phyloP scores from a whole-genome alignment of 2,113 vertebrate genomes.

The Thryonomys swinderianus region DNA sequence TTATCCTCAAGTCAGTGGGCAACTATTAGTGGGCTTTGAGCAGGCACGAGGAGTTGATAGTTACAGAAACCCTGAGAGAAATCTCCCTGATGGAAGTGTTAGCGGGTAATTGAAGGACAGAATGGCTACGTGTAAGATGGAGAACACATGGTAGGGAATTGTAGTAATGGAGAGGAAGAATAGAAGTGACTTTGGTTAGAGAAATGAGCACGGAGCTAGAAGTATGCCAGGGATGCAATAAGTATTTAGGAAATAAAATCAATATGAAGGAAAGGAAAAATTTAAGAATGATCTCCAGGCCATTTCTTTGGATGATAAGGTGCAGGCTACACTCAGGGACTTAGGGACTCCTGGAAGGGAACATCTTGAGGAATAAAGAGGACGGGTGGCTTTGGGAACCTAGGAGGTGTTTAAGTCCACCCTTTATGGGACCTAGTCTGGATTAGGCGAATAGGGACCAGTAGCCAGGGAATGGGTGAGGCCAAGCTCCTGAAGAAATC shows the following conservation, averaged over 20 bases:
- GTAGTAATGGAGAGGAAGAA: neutral
- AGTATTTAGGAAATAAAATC: neutral
- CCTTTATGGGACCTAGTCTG: no score
- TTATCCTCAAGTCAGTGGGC: neutral
- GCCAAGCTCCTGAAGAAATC: no score
- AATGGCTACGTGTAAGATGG: no score
- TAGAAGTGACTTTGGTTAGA: neutral
- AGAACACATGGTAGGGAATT: no score
- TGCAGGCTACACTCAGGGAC: fast-evolving
- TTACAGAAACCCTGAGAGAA: neutral
- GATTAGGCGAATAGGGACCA: neutral
- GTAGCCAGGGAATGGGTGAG: neutral
- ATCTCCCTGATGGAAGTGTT: neutral
- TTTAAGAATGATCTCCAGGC: neutral
- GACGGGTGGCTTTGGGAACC: neutral
- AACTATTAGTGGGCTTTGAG: neutral
- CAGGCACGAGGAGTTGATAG: neutral
- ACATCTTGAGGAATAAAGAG: neutral
- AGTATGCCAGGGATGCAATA: neutral
- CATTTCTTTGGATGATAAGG: neutral
- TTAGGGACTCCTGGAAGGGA: neutral
- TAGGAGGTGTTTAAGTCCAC: neutral
- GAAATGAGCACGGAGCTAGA: neutral
- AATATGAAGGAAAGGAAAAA: fast-evolving
- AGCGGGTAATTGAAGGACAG: neutral